These are phyloP conservation scores for Thunnus maccoyii DNA, from an alignment of 2,113 vertebrate species.

Conservation along the genomic window DNA sequence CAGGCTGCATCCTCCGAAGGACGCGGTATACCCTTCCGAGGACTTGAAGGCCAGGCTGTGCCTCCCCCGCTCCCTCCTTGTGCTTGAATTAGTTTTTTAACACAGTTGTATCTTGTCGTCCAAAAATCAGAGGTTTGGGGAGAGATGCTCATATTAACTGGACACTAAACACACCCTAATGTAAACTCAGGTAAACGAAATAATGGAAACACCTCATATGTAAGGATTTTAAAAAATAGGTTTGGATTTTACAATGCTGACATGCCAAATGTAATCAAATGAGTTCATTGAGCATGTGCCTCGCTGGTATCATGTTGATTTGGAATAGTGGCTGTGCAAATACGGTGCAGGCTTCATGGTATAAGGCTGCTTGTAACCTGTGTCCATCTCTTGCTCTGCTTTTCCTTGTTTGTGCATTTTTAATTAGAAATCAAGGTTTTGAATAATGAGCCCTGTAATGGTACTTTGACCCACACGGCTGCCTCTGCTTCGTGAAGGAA, in stretches of 20 bases:
- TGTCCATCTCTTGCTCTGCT: slow-evolving; percentile 7
- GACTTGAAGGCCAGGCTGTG: neutral
- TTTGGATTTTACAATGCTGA: too few relatives aligned
- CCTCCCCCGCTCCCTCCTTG: neutral
- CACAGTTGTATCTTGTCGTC: too few relatives aligned
- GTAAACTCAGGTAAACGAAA: too few relatives aligned
- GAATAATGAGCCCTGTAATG: slow-evolving; percentile 26
- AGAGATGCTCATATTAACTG: too few relatives aligned
- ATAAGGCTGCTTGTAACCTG: neutral
- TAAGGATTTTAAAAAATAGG: too few relatives aligned
- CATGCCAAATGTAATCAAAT: too few relatives aligned
- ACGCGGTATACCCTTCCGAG: neutral
- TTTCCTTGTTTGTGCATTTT: slow-evolving; percentile 32
- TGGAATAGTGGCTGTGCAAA: neutral
- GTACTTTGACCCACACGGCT: slow-evolving; percentile 37
- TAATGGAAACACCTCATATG: too few relatives aligned
- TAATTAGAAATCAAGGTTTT: slow-evolving; percentile 40
- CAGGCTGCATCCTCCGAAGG: neutral
- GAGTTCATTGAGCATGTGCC: neutral
- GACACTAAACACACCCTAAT: too few relatives aligned
- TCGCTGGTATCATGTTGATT: neutral
- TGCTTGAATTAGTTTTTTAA: too few relatives aligned
- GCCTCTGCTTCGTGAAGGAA: slow-evolving; percentile 7
- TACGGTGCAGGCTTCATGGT: neutral
- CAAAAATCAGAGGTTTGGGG: too few relatives aligned